Conservation (phyloP, 1,140 invertebrate species). For the Wiebesia pumilae region DNA sequence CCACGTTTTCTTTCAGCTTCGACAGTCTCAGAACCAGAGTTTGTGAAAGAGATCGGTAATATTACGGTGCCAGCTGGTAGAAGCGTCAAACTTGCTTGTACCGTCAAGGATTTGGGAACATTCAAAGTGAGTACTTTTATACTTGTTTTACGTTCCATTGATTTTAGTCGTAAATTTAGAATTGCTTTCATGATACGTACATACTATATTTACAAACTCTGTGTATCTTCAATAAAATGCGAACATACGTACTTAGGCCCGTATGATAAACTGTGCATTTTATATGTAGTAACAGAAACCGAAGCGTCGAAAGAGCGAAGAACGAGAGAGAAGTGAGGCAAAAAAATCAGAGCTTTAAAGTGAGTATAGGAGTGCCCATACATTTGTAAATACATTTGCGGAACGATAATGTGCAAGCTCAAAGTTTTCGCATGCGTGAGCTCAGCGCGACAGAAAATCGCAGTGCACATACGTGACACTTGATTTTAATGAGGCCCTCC, state of each 20-base stretch:
- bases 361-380: too few species aligned
- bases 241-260: background rate
- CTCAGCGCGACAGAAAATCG: background rate
- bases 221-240: background rate
- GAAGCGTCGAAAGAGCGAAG: background rate
- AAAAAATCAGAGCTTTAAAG: background rate
- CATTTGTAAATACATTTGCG: background rate
- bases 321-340: background rate
- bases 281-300: background rate
- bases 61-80: slow-evolving; percentile 85
- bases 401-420: background rate
- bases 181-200: background rate
- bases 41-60: slow-evolving; percentile 79
- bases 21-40: slow-evolving; percentile 77
- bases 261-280: background rate
- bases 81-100: slow-evolving; percentile 90
- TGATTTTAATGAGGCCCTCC: slow-evolving; percentile 53
- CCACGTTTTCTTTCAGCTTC: slow-evolving; percentile 67
- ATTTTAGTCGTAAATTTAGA: background rate
- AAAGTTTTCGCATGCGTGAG: background rate
- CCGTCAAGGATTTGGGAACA: slow-evolving; percentile 90
- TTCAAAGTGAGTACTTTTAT: slow-evolving; percentile 81
- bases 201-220: background rate
- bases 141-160: background rate
- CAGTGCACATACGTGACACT: slow-evolving; percentile 18